Conservation (phyloP, 2,888 invertebrate species). For the Heteropelma amictum region DNA sequence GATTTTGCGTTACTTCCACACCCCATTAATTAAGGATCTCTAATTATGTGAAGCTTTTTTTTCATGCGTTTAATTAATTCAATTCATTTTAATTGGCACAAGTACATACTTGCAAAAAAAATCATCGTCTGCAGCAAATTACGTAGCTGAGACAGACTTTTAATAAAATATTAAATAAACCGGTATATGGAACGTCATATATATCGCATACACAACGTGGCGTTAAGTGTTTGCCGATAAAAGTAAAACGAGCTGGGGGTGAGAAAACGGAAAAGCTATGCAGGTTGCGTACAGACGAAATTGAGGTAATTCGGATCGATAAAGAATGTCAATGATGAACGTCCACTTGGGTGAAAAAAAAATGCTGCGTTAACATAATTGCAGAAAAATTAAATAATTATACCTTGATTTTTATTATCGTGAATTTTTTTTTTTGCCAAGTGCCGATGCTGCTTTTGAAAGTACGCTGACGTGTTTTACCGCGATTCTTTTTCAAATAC, state of each 20-base stretch:
- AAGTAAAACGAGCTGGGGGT: constrained; percentile 12
- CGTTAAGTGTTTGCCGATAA: constrained; percentile 43
- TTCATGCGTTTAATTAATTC: background rate
- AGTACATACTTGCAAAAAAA: background rate
- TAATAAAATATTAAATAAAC: background rate
- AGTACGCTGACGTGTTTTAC: too few species aligned
- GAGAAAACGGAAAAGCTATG: background rate
- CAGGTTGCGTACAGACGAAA: background rate
- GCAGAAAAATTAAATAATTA: too few species aligned
- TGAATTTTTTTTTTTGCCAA: too few species aligned
- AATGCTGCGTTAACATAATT: too few species aligned
- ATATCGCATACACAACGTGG: constrained; percentile 5
- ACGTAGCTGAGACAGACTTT: background rate
- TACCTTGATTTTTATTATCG: too few species aligned
- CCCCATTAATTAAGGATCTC: background rate
- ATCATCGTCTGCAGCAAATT: background rate
- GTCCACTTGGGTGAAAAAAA: background rate
- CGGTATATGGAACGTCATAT: background rate
- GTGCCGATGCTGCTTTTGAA: too few species aligned
- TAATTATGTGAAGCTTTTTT: background rate
- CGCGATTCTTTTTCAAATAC: too few species aligned
- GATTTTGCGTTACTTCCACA: background rate
- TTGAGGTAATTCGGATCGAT: background rate
- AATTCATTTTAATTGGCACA: background rate
- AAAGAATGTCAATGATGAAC: background rate